A percentile compares a stretch with the other conserved stretches of the same genome.
Evolutionary conservation across 2,888 invertebrate species (phyloP).

Genomic region (Parnassius smintheus): DNA sequence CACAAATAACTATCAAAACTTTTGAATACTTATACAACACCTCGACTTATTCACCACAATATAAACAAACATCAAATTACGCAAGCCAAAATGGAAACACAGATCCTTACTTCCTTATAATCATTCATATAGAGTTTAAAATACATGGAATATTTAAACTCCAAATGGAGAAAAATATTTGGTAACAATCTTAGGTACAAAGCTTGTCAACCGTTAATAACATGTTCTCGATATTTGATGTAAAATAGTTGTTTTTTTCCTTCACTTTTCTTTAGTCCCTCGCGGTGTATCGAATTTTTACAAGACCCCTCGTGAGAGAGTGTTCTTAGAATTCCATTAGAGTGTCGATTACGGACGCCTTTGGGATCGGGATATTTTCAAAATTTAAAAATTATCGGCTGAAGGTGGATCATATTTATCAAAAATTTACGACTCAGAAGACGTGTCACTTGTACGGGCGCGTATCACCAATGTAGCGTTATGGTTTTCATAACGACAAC

Average conservation of each 20-base stretch:
- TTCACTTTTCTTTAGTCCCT: slow-evolving; percentile 30
- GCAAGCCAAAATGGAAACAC: neutral
- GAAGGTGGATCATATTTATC: no score
- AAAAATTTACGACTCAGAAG: no score
- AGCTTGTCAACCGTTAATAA: slow-evolving; percentile 41
- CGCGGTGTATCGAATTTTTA: slow-evolving; percentile 53
- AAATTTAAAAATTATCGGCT: slow-evolving; percentile 11
- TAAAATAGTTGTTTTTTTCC: slow-evolving; percentile 42
- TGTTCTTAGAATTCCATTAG: slow-evolving; percentile 47
- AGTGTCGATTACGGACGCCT: slow-evolving; percentile 44
- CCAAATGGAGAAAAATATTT: neutral
- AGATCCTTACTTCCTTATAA: slow-evolving; percentile 1
- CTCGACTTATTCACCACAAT: slow-evolving; percentile 20
- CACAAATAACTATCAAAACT: slow-evolving; percentile 24
- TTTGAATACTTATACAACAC: slow-evolving; percentile 22
- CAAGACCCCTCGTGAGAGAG: slow-evolving; percentile 41
- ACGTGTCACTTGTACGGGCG: no score
- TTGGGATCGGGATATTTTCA: slow-evolving; percentile 26
- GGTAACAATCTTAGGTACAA: slow-evolving; percentile 17
- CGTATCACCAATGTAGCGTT: no score
- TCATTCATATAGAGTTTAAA: neutral
- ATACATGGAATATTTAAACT: neutral
- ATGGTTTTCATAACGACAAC: no score
- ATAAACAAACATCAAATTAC: slow-evolving; percentile 5
- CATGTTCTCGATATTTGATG: slow-evolving; percentile 39